These are phyloP conservation scores for Cynocephalus volans DNA, from an alignment of 2,113 vertebrate species.

Conservation along the genomic window DNA sequence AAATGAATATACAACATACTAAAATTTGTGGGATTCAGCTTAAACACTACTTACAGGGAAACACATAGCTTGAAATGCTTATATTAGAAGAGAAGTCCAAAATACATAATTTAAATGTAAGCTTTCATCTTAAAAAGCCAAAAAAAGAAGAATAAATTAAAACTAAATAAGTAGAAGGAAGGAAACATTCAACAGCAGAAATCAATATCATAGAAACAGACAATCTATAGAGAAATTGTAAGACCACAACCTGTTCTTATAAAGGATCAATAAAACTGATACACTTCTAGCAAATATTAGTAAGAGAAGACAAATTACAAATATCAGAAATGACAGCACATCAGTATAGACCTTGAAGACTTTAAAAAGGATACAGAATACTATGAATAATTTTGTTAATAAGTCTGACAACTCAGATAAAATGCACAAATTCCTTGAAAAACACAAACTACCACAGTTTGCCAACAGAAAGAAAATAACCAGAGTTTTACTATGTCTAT, in stretches of 20 bases:
- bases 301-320: neutral
- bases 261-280: neutral
- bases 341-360: neutral
- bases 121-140: neutral
- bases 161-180: neutral
- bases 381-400: neutral
- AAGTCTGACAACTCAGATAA: neutral
- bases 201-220: neutral
- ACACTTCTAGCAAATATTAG: neutral
- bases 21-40: neutral
- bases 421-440: constrained; percentile 4
- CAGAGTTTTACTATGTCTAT: neutral
- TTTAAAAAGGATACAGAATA: neutral
- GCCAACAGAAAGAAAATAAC: neutral
- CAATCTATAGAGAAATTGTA: neutral
- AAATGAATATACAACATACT: neutral
- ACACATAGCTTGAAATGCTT: neutral
- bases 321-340: neutral
- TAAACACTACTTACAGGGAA: constrained; percentile 14
- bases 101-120: neutral
- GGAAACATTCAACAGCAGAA: neutral
- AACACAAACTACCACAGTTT: neutral
- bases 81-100: neutral
- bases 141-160: neutral
- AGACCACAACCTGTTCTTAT: neutral